phyloP scores from a whole-genome alignment of 2,888 invertebrate species.

The Eupithecia centaureata region DNA sequence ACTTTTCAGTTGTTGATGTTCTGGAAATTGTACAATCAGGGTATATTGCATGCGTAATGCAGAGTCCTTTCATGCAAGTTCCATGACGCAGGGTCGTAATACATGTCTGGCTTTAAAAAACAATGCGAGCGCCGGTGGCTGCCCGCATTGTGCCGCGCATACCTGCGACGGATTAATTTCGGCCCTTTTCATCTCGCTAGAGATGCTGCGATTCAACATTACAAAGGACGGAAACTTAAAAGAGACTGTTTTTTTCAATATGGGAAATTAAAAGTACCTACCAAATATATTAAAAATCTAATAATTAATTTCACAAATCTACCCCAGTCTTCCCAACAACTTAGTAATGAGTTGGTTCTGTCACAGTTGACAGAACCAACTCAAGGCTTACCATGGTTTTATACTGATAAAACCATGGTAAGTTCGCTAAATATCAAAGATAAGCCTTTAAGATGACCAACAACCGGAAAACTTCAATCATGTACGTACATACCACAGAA shows the following conservation, averaged over 20 bases:
- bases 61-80: constrained; percentile 37
- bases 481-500: too few relatives aligned
- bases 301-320: too few relatives aligned
- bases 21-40: background rate
- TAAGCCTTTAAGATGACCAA: too few relatives aligned
- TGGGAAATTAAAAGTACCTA: background rate
- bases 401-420: too few relatives aligned
- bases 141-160: constrained; percentile 33
- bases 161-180: constrained; percentile 45
- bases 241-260: background rate
- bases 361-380: too few relatives aligned
- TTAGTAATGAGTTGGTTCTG: background rate
- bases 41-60: background rate
- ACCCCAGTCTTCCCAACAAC: too few relatives aligned
- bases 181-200: constrained; percentile 25
- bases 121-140: constrained; percentile 43
- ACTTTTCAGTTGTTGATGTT: background rate
- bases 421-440: too few relatives aligned
- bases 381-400: too few relatives aligned
- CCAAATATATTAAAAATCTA: too few relatives aligned
- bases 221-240: background rate
- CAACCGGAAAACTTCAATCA: too few relatives aligned
- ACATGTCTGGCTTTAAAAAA: constrained; percentile 48
- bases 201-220: constrained; percentile 2
- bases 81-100: constrained; percentile 44